Evolutionary conservation across 1,140 invertebrate species (phyloP).

Genomic region (Halesus radiatus): DNA sequence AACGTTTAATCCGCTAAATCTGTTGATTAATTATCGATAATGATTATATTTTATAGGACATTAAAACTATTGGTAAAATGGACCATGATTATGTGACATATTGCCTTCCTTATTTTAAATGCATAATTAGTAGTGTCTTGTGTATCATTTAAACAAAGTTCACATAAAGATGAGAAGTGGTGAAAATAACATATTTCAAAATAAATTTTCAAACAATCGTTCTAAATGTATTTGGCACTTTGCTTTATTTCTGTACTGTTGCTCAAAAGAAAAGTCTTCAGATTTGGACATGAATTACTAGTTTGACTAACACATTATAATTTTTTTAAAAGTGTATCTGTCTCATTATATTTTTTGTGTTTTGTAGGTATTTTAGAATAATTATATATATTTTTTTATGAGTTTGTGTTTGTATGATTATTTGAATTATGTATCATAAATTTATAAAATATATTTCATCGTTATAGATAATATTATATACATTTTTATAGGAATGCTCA

Average conservation of each 20-base stretch:
- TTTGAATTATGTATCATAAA: not conserved
- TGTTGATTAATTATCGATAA: too few relatives aligned
- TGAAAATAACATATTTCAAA: too few relatives aligned
- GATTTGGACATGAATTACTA: conserved; percentile 15
- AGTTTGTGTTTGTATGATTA: not conserved
- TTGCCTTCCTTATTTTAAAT: too few relatives aligned
- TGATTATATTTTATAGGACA: too few relatives aligned
- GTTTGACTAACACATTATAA: not conserved
- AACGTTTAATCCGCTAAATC: too few relatives aligned
- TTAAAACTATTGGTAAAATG: too few relatives aligned
- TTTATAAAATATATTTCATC: conserved; percentile 27
- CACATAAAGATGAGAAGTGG: too few relatives aligned
- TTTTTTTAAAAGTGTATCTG: not conserved
- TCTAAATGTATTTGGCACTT: not conserved
- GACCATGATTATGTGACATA: too few relatives aligned
- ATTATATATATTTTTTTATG: not conserved
- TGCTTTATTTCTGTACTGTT: not conserved
- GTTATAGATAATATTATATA: not conserved
- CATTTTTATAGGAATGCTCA: conserved; percentile 36
- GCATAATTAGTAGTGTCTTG: too few relatives aligned
- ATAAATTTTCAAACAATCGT: not conserved
- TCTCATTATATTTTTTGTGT: not conserved
- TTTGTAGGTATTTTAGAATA: not conserved
- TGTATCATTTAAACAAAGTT: too few relatives aligned
- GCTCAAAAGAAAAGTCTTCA: conserved; percentile 33